Evolutionary conservation across 2,113 vertebrate genomes (phyloP), one percentile per base, ranked within the genome.

Genomic region (Nesogale talazaci): DNA sequence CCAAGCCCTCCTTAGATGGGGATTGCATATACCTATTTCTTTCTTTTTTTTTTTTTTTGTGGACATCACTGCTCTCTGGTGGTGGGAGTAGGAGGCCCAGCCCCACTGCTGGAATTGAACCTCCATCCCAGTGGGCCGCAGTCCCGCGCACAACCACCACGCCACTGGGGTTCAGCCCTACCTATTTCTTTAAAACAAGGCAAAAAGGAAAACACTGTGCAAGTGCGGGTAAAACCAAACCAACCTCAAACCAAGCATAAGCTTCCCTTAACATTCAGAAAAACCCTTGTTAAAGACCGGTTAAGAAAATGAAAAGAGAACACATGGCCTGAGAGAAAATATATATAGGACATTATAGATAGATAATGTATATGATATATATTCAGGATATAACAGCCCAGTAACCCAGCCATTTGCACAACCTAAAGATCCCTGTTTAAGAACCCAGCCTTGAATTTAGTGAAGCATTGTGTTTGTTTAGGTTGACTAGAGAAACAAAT

Each of bases 261-360:
- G 3, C 22, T 88, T 88, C 38, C 79, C 56, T 85, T 78, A 42
- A 70, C 86, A 86, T 86, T 8, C 11, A 67, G 72, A 76, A 76
- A 56, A 87, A 63, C 42, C 3, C 23, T 40, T 63, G 16, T 75
- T 38, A 89, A 79, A 86, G 36, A 52, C 9, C 27, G 31, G 31
- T 20, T 83, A 38, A 91, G 61, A 79, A 83, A 63, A 72, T n/a
- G 36, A 61, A 81, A 46, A 56, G 6, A 23, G 31, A 76, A 70
- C 22, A 23, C 31, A 75, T n/a, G 83, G 46, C 31, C 3, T 25
- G 29, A 27, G 86, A 85, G 80, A 83, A 83, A 34, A 56, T 23
- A 63, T 46, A 10, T 46, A 46, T 10, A 46, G 42, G 42, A 46
- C 42, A 46, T 46, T 15, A 63, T 8, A 63, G 23, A 63, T 63